Conservation (phyloP, 2,888 invertebrate species). For the Copidosoma aretas region DNA sequence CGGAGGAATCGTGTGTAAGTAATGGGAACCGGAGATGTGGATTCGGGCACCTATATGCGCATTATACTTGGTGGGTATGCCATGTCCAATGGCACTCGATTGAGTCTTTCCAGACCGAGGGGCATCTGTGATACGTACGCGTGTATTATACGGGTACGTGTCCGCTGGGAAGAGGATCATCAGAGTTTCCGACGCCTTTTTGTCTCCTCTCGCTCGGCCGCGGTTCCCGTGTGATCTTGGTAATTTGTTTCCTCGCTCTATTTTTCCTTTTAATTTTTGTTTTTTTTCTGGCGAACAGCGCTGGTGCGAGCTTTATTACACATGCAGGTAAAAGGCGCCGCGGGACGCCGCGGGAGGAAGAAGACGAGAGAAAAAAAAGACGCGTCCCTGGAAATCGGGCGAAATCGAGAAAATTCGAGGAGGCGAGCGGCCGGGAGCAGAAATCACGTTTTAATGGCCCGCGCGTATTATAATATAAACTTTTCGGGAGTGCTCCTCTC, state of each 20-base stretch:
- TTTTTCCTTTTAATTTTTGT: neutral
- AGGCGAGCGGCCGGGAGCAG: conserved; percentile 34
- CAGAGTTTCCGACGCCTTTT: conserved; percentile 14
- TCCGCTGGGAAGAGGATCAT: neutral
- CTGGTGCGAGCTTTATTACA: too few relatives aligned
- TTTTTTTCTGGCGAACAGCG: neutral
- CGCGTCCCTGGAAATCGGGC: conserved; percentile 43
- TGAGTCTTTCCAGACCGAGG: conserved; percentile 9
- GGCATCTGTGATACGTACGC: neutral
- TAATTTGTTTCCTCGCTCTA: neutral
- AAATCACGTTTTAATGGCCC: conserved; percentile 61
- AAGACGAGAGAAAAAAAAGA: conserved; percentile 30
- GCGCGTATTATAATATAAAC: conserved; percentile 32
- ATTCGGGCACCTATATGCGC: too few relatives aligned
- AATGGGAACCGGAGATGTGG: conserved; percentile 9
- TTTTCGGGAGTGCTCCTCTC: neutral
- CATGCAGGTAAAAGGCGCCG: conserved; percentile 15
- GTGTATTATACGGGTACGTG: too few relatives aligned
- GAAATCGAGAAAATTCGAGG: conserved; percentile 53
- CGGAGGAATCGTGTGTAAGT: conserved; percentile 14
- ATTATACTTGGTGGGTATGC: too few relatives aligned
- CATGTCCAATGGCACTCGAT: conserved; percentile 21
- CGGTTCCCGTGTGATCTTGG: neutral
- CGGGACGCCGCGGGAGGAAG: conserved; percentile 6
- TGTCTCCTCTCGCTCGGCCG: neutral